Percentiles rank a stretch among this genome's conserved stretches.
Evolutionary conservation across 2,888 invertebrate species (phyloP).

Genomic region (Spilarctia lutea): DNA sequence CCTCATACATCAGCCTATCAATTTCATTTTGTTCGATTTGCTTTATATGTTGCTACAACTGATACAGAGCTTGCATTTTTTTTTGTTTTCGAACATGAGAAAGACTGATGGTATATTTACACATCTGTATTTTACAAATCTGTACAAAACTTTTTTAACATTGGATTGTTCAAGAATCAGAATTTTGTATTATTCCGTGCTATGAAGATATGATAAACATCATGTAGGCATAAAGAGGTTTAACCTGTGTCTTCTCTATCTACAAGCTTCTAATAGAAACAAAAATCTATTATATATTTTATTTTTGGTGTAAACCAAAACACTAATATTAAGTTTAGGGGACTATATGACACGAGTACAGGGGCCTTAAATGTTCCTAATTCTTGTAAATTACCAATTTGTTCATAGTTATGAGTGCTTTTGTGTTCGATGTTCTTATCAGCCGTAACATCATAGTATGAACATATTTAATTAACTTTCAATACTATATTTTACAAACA

Average conservation of each 20-base stretch:
- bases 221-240: too few relatives aligned
- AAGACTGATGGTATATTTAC: neutral
- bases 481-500: neutral
- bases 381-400: too few relatives aligned
- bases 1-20: slow-evolving; percentile 61
- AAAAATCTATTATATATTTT: too few relatives aligned
- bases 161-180: neutral
- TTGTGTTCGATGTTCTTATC: neutral
- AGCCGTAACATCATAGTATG: neutral
- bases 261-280: too few relatives aligned
- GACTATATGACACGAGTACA: too few relatives aligned
- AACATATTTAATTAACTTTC: neutral
- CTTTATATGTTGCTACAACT: slow-evolving; percentile 18
- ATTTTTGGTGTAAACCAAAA: too few relatives aligned
- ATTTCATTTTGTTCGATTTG: slow-evolving; percentile 47
- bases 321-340: too few relatives aligned
- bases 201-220: too few relatives aligned
- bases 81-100: neutral
- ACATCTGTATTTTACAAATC: too few relatives aligned
- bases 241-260: too few relatives aligned
- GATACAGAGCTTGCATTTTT: neutral
- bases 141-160: too few relatives aligned
- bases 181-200: neutral
- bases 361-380: neutral
- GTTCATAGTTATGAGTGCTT: neutral